phyloP scores from a whole-genome alignment of 2,113 vertebrate species.

The Tiliqua scincoides region DNA sequence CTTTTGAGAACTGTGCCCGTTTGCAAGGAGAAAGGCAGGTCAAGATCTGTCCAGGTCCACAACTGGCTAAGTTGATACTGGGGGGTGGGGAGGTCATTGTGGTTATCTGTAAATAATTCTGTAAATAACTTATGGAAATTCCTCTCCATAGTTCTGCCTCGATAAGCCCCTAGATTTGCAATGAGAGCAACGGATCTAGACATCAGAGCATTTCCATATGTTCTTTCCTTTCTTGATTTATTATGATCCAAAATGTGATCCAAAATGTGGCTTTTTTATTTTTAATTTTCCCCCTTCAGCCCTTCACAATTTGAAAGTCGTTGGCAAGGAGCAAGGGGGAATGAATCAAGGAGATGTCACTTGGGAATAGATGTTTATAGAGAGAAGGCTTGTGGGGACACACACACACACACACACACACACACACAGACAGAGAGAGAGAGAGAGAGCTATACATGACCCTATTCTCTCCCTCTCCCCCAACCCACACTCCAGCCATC shows the following conservation, averaged over 20 bases:
- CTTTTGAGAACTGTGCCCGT: not conserved
- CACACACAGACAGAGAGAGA: too few relatives aligned
- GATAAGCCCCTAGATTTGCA: not conserved
- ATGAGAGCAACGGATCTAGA: not conserved
- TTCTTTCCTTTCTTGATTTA: not conserved
- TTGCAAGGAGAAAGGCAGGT: not conserved
- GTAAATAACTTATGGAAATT: not conserved
- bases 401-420: too few relatives aligned
- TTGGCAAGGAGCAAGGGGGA: not conserved
- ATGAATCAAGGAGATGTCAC: not conserved
- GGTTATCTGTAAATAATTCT: too few relatives aligned
- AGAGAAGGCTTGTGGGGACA: not conserved
- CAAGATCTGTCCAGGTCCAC: not conserved
- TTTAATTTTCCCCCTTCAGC: too few relatives aligned
- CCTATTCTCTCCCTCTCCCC: too few relatives aligned
- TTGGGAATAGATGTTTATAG: not conserved
- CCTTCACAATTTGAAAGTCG: not conserved
- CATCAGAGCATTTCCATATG: too few relatives aligned
- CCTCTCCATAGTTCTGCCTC: too few relatives aligned
- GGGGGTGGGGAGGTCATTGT: too few relatives aligned
- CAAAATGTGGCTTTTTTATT: not conserved
- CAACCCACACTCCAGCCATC: not conserved
- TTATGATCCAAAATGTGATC: not conserved
- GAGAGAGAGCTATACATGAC: not conserved
- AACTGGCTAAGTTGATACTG: too few relatives aligned